Evolutionary conservation across 2,888 invertebrate species (phyloP), one percentile per base, ranked within the genome.

Genomic region (Enchytraeus crypticus): DNA sequence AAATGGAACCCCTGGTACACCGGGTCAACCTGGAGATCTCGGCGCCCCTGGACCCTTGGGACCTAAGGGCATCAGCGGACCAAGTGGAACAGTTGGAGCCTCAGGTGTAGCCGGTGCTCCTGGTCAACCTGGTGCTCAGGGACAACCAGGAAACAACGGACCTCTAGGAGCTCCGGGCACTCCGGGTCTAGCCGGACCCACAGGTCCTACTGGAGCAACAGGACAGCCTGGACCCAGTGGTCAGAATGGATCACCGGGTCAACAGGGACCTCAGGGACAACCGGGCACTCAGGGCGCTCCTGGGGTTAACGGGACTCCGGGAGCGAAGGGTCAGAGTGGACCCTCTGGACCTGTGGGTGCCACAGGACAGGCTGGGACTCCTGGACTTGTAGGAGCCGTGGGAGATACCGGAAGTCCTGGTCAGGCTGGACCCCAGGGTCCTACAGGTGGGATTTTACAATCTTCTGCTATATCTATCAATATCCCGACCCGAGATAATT

Each of bases 141-240:
- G 53, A 5, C 26, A 8, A 8, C 8, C 8, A 8, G 53, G 53
- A 11, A 8, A 18, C 11, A 30, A 5, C 5, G 53, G 53, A 21
- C 11, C 32, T 26, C 11, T 32, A 26, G 53, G 53, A 29, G 53
- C 27, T 5, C 11, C 32, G 53, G 30, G 53, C 8, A 11, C 53
- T 18, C 11, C 53, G 30, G 53, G 53, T 8, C 27, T 14, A 18
- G 14, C 23, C 27, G 53, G 53, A 8, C 53, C 32, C 8, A 5
- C 53, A 11, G 53, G 53, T 8, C 26, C 26, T 29, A 14, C 21
- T 29, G 53, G 53, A 11, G 53, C 53, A 23, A 27, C 53, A 11
- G 53, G 53, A 29, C 27, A 14, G 8, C 5, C 21, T 8, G 53
- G 53, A 8, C 30, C 53, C 27, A 23, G 26, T 11, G 76, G 77